Conservation (phyloP, 2,888 invertebrate species). For the Rhodophaea formosa region DNA sequence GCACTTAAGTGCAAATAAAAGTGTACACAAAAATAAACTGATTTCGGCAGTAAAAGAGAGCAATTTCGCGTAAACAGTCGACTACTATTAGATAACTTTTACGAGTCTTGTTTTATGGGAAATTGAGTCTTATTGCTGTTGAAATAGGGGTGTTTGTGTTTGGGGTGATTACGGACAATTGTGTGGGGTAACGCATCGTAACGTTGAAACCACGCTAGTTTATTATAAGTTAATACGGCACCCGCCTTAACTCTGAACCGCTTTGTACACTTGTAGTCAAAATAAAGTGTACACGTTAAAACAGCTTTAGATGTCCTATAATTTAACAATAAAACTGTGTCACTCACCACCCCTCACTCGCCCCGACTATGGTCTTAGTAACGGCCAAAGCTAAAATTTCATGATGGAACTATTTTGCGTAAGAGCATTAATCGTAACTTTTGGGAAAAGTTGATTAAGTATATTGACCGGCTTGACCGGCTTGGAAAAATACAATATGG, state of each 20-base stretch:
- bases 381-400: too few relatives aligned
- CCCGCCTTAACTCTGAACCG: conserved; percentile 53
- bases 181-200: conserved; percentile 48
- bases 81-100: neutral
- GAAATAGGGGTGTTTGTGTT: conserved; percentile 20
- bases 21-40: conserved; percentile 23
- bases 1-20: conserved; percentile 15
- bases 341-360: too few relatives aligned
- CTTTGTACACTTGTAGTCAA: conserved; percentile 42
- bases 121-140: conserved; percentile 19
- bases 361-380: too few relatives aligned
- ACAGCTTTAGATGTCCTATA: too few relatives aligned
- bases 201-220: conserved; percentile 66
- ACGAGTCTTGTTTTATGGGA: conserved; percentile 4
- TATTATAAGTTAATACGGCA: conserved; percentile 76
- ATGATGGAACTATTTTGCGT: too few relatives aligned
- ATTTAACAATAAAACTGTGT: too few relatives aligned
- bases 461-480: too few relatives aligned
- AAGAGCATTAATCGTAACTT: too few relatives aligned
- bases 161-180: conserved; percentile 34
- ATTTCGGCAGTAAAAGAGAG: neutral
- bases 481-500: too few relatives aligned
- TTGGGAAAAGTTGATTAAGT: too few relatives aligned
- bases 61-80: conserved; percentile 5
- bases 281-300: conserved; percentile 16